These are phyloP conservation scores for Phenganax stokvisi DNA, from an alignment of 92 coral and sea anemone genomes.

Conservation along the genomic window DNA sequence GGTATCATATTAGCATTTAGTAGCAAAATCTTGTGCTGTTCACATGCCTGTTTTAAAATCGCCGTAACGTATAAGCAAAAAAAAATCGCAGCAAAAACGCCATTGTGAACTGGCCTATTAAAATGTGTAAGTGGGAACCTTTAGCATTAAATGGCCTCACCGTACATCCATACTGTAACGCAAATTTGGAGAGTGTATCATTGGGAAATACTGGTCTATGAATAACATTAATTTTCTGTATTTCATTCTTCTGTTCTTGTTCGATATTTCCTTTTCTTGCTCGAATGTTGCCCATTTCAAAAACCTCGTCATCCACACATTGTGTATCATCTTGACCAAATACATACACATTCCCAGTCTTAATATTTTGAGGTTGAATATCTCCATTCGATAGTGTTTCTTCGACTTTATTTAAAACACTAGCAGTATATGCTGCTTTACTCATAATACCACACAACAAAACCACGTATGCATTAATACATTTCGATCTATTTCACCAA, in stretches of 20 bases:
- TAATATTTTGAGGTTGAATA: slow-evolving; percentile 22
- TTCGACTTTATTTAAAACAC: slow-evolving; percentile 27
- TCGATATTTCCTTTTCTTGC: slow-evolving; percentile 56
- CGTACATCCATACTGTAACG: slow-evolving; percentile 95
- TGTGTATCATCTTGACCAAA: slow-evolving; percentile 81
- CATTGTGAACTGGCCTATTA: too few species aligned
- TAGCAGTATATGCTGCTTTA: slow-evolving; percentile 14
- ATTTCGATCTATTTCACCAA: background rate
- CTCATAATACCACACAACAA: slow-evolving; percentile 10
- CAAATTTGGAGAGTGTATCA: slow-evolving; percentile 79
- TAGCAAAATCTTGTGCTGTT: too few species aligned
- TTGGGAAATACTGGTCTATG: slow-evolving; percentile 67
- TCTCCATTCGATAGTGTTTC: slow-evolving; percentile 20
- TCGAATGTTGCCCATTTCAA: slow-evolving; percentile 71
- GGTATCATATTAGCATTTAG: too few species aligned
- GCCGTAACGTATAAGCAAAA: too few species aligned
- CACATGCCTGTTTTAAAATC: too few species aligned
- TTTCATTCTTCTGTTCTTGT: slow-evolving; percentile 44
- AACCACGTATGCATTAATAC: background rate
- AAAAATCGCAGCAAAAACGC: too few species aligned
- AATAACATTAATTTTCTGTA: slow-evolving; percentile 63
- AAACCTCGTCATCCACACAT: slow-evolving; percentile 55
- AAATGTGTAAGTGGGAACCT: too few species aligned
- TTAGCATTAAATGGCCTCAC: slow-evolving; percentile 40
- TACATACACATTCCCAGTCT: slow-evolving; percentile 59